Evolutionary conservation across 2,888 invertebrate genomes (phyloP).

Genomic region (Galeopsomyia nigrocyanea): DNA sequence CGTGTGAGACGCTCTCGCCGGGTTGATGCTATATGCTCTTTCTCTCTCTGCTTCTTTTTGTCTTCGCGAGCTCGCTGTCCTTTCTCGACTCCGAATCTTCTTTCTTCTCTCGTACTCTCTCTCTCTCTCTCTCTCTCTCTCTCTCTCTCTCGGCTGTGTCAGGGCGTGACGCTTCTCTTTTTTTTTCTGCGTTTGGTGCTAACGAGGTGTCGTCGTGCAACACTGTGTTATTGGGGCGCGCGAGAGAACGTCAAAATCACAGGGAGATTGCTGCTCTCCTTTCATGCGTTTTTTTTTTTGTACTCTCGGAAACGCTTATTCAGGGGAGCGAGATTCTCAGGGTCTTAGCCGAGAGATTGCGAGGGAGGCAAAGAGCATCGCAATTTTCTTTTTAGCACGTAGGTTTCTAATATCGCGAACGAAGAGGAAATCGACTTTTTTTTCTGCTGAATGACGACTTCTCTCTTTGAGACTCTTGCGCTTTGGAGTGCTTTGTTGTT

Average conservation of each 20-base stretch:
- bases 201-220: not conserved
- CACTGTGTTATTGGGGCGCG: conserved; percentile 18
- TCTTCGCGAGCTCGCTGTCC: conserved; percentile 7
- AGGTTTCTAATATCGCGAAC: not conserved
- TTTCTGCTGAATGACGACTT: too few relatives aligned
- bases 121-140: not conserved
- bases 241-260: not conserved
- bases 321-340: not conserved
- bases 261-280: too few relatives aligned
- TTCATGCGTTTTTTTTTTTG: too few relatives aligned
- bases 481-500: too few relatives aligned
- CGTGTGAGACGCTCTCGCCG: conserved; percentile 9
- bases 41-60: not conserved
- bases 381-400: conserved; percentile 25
- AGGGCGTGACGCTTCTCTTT: not conserved
- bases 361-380: not conserved
- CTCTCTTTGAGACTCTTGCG: too few relatives aligned
- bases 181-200: not conserved
- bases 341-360: conserved; percentile 22
- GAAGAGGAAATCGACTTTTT: conserved; percentile 15
- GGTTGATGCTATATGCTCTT: conserved; percentile 8
- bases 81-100: conserved; percentile 1
- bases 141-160: not conserved
- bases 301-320: too few relatives aligned
- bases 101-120: conserved; percentile 28